Conservation (phyloP, 2,888 invertebrate genomes). For the Ornithoptera priamus region DNA sequence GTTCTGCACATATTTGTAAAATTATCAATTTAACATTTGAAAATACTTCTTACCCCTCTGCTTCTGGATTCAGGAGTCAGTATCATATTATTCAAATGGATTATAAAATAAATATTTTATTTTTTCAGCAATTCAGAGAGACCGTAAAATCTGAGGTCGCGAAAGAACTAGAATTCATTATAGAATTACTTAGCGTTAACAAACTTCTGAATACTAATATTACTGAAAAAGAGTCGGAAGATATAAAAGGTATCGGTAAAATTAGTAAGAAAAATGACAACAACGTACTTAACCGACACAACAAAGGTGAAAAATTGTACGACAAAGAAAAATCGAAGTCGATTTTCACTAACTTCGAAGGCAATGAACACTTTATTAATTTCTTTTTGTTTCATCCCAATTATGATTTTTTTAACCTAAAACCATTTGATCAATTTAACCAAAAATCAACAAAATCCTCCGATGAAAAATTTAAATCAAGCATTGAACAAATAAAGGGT, state of each 20-base stretch:
- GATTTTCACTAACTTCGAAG: slow-evolving; percentile 13
- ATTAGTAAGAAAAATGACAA: not conserved
- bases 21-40: too few species aligned
- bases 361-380: slow-evolving; percentile 14
- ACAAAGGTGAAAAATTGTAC: not conserved
- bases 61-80: too few species aligned
- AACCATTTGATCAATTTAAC: not conserved
- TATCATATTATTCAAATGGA: too few species aligned
- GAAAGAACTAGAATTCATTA: slow-evolving; percentile 12
- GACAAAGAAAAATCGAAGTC: slow-evolving; percentile 9
- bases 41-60: too few species aligned
- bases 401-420: not conserved
- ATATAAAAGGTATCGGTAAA: not conserved
- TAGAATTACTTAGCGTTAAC: not conserved
- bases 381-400: slow-evolving; percentile 20
- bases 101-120: too few species aligned
- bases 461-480: not conserved
- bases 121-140: slow-evolving; percentile 8
- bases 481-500: too few species aligned
- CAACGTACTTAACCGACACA: not conserved
- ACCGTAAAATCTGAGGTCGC: slow-evolving; percentile 9
- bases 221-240: not conserved
- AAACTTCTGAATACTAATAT: not conserved
- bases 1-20: too few species aligned
- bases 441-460: not conserved